Evolutionary conservation across 1,140 invertebrate genomes (phyloP).

Genomic region (Euborellia annulipes): DNA sequence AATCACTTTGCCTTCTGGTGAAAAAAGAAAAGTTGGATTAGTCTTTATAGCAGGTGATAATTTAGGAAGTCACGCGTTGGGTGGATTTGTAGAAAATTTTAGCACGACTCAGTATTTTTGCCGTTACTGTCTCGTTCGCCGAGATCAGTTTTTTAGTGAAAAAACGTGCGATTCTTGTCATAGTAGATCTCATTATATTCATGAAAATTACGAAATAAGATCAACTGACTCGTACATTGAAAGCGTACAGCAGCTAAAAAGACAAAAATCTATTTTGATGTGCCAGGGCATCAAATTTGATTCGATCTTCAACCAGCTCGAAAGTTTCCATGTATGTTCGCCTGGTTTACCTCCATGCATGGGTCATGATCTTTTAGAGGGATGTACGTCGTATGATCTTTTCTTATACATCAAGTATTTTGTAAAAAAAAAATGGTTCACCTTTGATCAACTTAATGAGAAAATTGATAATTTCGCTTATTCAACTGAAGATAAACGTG

Average conservation of each 20-base stretch:
- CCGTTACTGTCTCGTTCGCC: constrained; percentile 13
- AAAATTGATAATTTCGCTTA: background rate
- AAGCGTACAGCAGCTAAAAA: background rate
- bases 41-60: constrained; percentile 17
- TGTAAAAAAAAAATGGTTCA: constrained; percentile 4
- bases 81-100: constrained; percentile 17
- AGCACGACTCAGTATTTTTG: constrained; percentile 15
- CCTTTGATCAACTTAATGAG: constrained; percentile 1
- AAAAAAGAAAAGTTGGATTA: constrained; percentile 11
- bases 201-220: constrained; percentile 1
- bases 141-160: constrained; percentile 12
- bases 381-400: constrained; percentile 13
- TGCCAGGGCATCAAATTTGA: constrained; percentile 12
- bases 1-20: background rate
- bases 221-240: background rate
- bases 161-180: constrained; percentile 14
- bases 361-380: constrained; percentile 16
- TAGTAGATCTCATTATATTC: too few relatives aligned
- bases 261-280: background rate
- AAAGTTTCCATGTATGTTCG: constrained; percentile 16
- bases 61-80: constrained; percentile 15
- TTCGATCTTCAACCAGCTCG: constrained; percentile 16
- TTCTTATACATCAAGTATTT: constrained; percentile 11
- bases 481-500: background rate
- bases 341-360: constrained; percentile 18